Base-by-base conservation (phyloP, 2,888 invertebrate species). In the Oxystoma pomonae region DNA sequence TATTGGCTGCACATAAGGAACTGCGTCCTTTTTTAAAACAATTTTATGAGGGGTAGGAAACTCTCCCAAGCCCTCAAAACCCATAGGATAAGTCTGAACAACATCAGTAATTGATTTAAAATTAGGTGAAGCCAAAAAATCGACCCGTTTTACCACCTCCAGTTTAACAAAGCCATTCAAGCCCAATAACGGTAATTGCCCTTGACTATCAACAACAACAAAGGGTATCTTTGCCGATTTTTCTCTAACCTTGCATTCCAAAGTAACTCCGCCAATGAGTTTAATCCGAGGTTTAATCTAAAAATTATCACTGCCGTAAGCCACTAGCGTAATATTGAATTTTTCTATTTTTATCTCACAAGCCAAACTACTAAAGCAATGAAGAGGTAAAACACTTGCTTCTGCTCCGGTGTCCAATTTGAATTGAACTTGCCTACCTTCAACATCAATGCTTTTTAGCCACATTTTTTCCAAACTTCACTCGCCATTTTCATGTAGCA, bases 371-470 rank as follows among this genome's bases (percentile, higher is more conserved):
- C n/a, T n/a, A n/a, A n/a, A n/a, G n/a, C n/a, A n/a, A n/a, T 55
- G 5, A n/a, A 49, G 12, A 17, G 66, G 60, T 16, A 65, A 35
- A 9, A 66, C 56, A 59, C 22, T 66, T 2, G 62, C 66, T 50
- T 66, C 66, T 16, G 64, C 59, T n/a, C 62, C 64, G 3, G 66
- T 59, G 62, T 66, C 64, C 18, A 65, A 55, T 50, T 66, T 65
- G 56, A 61, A 58, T 18, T 21, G 9, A 50, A 61, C 17, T 3
- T 56, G 16, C 17, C 19, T 58, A 17, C 12, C 18, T 35, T 12
- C 58, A n/a, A n/a, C 58, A n/a, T 58, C 49, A 58, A 58, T 49
- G 17, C 2, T 58, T 58, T 58, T 35, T 5, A 12, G 22, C 58
- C 18, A n/a, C n/a, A n/a, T n/a, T n/a, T n/a, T n/a, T n/a, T n/a